phyloP scores from a whole-genome alignment of 2,113 vertebrate genomes.

The Sterna hirundo region DNA sequence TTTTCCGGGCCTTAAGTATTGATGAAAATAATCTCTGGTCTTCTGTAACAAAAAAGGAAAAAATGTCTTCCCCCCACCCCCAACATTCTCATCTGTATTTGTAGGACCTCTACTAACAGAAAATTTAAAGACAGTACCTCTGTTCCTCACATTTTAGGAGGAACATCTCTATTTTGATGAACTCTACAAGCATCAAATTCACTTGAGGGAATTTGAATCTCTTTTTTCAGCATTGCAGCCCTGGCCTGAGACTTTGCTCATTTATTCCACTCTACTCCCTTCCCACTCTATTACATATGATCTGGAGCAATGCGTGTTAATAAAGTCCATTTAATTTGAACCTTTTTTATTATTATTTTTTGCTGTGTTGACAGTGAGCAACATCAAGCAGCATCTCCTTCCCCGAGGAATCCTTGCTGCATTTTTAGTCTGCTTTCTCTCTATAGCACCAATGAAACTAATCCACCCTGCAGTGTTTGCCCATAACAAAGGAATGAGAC shows the following conservation, averaged over 20 bases:
- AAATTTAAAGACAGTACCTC: not conserved
- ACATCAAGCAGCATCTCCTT: not conserved
- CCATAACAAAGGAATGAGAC: not conserved
- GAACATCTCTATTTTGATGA: not conserved
- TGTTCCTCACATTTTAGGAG: not conserved
- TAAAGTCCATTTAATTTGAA: not conserved
- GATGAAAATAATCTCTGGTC: not conserved
- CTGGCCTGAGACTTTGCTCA: not conserved
- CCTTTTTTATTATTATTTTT: not conserved
- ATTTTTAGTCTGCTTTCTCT: not conserved
- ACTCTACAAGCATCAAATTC: not conserved
- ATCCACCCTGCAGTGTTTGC: not conserved
- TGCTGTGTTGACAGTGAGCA: not conserved
- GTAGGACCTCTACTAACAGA: not conserved
- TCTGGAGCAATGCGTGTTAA: not conserved
- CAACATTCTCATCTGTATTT: not conserved
- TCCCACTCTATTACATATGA: not conserved
- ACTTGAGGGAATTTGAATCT: not conserved
- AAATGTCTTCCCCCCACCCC: not conserved
- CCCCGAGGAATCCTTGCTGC: not conserved
- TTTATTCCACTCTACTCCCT: not conserved
- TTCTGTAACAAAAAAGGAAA: not conserved
- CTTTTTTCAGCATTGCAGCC: not conserved
- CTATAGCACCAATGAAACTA: not conserved
- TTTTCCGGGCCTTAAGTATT: not conserved